These are phyloP conservation scores for Papilio glaucus DNA, from an alignment of 1,140 invertebrate genomes.

Conservation along the genomic window DNA sequence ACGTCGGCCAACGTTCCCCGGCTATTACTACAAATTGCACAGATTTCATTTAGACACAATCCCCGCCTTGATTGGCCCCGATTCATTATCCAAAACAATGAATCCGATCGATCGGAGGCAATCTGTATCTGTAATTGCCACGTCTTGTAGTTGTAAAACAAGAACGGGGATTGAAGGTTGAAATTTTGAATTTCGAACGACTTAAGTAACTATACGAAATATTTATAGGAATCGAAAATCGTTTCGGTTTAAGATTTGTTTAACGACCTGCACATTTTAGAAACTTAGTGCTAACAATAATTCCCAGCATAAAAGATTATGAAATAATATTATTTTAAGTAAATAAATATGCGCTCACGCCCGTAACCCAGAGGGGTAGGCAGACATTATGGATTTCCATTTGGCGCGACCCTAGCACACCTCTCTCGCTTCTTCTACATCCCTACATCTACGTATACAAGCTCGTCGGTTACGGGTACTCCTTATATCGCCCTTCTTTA, in stretches of 20 bases:
- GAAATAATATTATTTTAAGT: too few species aligned
- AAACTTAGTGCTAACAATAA: background rate
- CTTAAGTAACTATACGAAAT: background rate
- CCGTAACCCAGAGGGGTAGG: too few species aligned
- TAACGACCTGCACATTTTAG: background rate
- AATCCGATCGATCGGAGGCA: background rate
- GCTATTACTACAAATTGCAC: slow-evolving; percentile 40
- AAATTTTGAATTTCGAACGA: slow-evolving; percentile 18
- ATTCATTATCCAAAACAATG: slow-evolving; percentile 24
- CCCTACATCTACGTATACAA: too few species aligned
- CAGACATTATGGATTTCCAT: too few species aligned
- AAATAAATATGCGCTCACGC: too few species aligned
- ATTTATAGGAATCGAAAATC: background rate
- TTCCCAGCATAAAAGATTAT: too few species aligned
- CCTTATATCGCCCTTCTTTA: too few species aligned
- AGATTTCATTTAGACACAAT: slow-evolving; percentile 43
- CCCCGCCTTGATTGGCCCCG: slow-evolving; percentile 30
- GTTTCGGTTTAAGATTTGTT: background rate
- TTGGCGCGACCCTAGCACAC: too few species aligned
- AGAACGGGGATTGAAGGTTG: background rate
- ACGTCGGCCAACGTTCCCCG: slow-evolving; percentile 39
- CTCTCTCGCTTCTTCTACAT: too few species aligned
- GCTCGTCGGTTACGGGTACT: too few species aligned
- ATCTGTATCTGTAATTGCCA: slow-evolving; percentile 11
- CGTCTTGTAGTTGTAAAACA: slow-evolving; percentile 6